Conservation (phyloP, 53 echinoderm and acorn worm species). For the Luidia sarsii region DNA sequence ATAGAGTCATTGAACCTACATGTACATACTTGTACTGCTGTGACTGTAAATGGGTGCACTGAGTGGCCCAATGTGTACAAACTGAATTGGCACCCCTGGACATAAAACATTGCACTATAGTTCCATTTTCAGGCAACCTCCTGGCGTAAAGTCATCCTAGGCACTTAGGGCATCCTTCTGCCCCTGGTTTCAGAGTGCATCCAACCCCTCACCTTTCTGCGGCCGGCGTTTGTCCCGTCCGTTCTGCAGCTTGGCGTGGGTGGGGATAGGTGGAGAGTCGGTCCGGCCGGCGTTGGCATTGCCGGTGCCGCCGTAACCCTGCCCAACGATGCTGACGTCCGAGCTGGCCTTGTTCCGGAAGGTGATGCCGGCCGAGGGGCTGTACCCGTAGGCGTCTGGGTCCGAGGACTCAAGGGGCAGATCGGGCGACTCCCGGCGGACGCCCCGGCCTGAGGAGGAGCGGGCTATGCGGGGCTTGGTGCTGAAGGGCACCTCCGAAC, state of each 20-base stretch:
- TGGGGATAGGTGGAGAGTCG: conserved; percentile 64
- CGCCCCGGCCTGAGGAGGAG: conserved; percentile 70
- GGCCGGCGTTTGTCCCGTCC: conserved; percentile 70
- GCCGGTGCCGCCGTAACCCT: conserved; percentile 66
- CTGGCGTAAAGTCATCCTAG: no score
- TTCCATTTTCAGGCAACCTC: no score
- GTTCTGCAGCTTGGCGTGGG: conserved; percentile 61
- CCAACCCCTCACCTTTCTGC: conserved; percentile 75
- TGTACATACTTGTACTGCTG: no score
- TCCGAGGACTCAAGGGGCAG: conserved; percentile 16
- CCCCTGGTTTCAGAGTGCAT: conserved; percentile 7
- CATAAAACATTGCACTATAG: no score
- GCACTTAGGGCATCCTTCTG: no score
- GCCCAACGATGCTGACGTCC: conserved; percentile 91
- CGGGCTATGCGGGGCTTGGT: conserved; percentile 89
- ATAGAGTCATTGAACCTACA: no score
- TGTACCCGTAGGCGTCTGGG: conserved; percentile 69
- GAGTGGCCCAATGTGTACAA: no score
- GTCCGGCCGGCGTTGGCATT: background rate
- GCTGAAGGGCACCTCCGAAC: conserved; percentile 90
- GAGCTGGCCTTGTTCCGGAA: conserved; percentile 83
- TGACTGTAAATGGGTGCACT: no score
- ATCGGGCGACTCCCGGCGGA: conserved; percentile 53
- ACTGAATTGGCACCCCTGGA: no score
- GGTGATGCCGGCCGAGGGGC: conserved; percentile 76